Conservation (phyloP, 2,113 vertebrate genomes). For the Aptenodytes forsteri region DNA sequence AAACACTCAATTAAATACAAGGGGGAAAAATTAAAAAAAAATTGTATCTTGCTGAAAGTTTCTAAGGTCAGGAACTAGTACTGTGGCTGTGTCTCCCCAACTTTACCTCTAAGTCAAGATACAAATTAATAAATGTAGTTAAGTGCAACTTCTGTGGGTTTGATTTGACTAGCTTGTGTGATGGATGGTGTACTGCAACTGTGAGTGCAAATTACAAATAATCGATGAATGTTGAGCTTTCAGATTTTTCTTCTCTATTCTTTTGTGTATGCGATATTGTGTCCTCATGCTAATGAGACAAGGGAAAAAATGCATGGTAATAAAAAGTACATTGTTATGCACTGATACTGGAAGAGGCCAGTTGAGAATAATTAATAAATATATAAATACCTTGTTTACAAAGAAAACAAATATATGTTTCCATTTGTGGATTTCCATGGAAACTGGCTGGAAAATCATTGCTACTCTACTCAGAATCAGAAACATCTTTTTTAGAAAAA, state of each 20-base stretch:
- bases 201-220: background rate
- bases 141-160: background rate
- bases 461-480: background rate
- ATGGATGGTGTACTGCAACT: background rate
- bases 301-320: background rate
- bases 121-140: background rate
- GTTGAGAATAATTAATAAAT: background rate
- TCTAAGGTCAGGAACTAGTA: background rate
- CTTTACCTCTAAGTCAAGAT: background rate
- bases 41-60: background rate
- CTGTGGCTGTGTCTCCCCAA: background rate
- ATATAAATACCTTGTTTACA: background rate
- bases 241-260: background rate
- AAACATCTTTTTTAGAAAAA: background rate
- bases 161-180: background rate
- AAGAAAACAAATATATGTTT: background rate
- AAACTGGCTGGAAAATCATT: background rate
- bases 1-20: background rate
- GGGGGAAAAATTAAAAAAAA: background rate
- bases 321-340: background rate
- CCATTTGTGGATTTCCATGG: background rate
- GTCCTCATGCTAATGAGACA: background rate
- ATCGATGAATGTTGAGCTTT: fast-evolving
- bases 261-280: background rate
- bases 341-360: background rate